Evolutionary conservation across 2,888 invertebrate genomes (phyloP).

Genomic region (Lepidonotus clava): DNA sequence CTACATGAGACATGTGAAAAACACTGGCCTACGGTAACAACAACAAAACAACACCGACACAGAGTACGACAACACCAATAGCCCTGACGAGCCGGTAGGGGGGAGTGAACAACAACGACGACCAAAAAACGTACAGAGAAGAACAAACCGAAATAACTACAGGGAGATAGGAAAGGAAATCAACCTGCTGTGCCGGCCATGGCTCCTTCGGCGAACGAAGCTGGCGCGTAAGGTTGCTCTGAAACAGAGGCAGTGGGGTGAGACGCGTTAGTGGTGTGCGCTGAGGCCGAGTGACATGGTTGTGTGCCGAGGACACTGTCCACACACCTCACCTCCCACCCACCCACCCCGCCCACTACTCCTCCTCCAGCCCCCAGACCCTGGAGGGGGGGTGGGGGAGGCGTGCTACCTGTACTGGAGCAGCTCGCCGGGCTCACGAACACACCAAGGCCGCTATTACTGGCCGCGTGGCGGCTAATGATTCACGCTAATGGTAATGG

Average conservation of each 20-base stretch:
- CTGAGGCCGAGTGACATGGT: background rate
- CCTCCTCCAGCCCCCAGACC: background rate
- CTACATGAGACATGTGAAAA: no score
- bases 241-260: conserved; percentile 17
- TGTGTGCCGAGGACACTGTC: background rate
- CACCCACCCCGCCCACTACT: background rate
- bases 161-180: conserved; percentile 16
- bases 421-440: background rate
- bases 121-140: background rate
- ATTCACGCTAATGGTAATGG: background rate
- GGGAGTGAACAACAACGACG: conserved; percentile 9
- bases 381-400: background rate
- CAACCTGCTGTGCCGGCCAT: conserved; percentile 40
- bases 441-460: background rate
- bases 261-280: background rate
- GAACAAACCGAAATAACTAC: background rate
- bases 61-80: background rate
- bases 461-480: no score
- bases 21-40: no score
- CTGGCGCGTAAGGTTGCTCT: conserved; percentile 33
- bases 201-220: conserved; percentile 26
- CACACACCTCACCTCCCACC: background rate
- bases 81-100: no score
- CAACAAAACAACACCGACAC: no score
- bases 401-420: no score